Percentiles rank a stretch among this genome's conserved stretches.
Evolutionary conservation across 2,797 vertebrate genomes (phyloP).

Genomic region (Denticeps clupeoides): DNA sequence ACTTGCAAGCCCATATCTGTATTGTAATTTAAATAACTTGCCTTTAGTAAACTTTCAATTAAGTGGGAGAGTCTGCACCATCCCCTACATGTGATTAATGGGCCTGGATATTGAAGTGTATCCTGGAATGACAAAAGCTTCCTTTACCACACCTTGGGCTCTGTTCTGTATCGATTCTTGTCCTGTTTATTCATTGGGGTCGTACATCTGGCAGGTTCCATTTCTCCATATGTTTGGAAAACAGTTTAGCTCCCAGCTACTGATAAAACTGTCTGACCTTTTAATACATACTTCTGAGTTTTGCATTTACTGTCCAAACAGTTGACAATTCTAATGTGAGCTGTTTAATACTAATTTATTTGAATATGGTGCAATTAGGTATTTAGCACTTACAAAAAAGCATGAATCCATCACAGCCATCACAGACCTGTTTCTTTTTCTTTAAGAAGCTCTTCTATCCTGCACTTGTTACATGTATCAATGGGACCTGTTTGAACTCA

Average conservation of each 20-base stretch:
- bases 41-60: conserved; percentile 68
- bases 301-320: not conserved
- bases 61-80: conserved; percentile 52
- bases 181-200: conserved; percentile 63
- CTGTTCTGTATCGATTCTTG: conserved; percentile 65
- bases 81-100: conserved; percentile 63
- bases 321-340: too few relatives aligned
- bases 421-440: too few relatives aligned
- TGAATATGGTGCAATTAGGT: too few relatives aligned
- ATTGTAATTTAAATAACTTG: conserved; percentile 71
- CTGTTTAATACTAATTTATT: too few relatives aligned
- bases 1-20: conserved; percentile 46
- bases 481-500: too few relatives aligned
- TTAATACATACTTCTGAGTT: conserved; percentile 40
- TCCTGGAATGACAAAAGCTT: conserved; percentile 66
- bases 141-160: conserved; percentile 63
- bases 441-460: too few relatives aligned
- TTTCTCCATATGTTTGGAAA: conserved; percentile 54
- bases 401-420: too few relatives aligned
- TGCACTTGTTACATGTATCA: too few relatives aligned
- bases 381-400: too few relatives aligned
- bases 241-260: conserved; percentile 58
- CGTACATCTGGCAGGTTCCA: conserved; percentile 59
- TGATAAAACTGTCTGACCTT: conserved; percentile 66
- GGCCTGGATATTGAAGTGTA: conserved; percentile 66